These are phyloP conservation scores for Protula sp. DNA, from an alignment of 2,888 invertebrate species.

Conservation along the genomic window DNA sequence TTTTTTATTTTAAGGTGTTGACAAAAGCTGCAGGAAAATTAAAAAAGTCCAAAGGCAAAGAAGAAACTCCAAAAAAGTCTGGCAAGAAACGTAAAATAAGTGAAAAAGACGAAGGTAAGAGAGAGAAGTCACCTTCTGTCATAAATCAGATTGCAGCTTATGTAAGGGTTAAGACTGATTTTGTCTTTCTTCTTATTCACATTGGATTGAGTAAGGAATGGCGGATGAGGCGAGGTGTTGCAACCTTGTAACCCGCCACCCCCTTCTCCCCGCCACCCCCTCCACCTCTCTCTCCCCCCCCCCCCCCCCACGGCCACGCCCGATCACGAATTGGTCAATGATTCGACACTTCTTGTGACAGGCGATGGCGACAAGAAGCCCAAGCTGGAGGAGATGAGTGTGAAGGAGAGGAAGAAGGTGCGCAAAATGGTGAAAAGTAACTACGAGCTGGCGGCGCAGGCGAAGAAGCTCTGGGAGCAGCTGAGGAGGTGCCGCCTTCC, in stretches of 20 bases:
- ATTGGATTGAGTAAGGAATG: no score
- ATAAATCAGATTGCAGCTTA: no score
- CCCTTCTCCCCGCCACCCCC: no score
- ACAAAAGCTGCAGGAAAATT: neutral
- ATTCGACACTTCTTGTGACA: no score
- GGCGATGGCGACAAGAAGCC: slow-evolving; percentile 5
- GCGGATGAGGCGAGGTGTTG: no score
- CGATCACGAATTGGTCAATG: no score
- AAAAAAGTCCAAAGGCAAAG: neutral
- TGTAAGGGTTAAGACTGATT: no score
- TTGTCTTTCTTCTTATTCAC: no score
- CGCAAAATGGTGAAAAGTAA: slow-evolving; percentile 18
- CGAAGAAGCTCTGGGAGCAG: slow-evolving; percentile 24
- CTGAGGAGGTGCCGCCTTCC: slow-evolving; percentile 24
- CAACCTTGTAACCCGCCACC: no score
- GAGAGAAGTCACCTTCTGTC: no score
- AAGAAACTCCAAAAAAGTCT: neutral
- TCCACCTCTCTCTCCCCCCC: no score
- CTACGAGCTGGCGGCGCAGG: slow-evolving; percentile 13
- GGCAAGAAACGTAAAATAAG: neutral
- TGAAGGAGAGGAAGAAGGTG: slow-evolving; percentile 20
- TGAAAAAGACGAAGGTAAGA: neutral
- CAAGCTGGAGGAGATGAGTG: slow-evolving; percentile 14
- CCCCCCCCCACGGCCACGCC: no score
- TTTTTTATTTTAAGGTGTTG: neutral